Percentiles rank a stretch among this genome's conserved stretches.
These are phyloP conservation scores for Micromys minutus DNA, from an alignment of 2,113 vertebrate species.

Conservation along the genomic window DNA sequence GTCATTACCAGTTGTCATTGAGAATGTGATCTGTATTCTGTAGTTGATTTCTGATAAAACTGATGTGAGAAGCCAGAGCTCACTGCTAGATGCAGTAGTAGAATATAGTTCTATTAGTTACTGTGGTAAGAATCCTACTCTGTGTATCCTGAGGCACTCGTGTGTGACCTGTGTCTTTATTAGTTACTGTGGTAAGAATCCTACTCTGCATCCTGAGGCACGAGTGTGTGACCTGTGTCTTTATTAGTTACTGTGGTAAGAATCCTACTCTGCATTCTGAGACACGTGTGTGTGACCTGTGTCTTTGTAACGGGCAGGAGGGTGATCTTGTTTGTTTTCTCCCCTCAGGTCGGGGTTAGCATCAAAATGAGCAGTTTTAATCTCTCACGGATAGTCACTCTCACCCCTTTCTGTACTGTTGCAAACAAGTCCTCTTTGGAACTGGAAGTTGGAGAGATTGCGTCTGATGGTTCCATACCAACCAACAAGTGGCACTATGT, in stretches of 20 bases:
- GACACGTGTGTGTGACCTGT: background rate
- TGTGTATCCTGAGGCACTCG: background rate
- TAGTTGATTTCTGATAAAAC: slow-evolving; percentile 17
- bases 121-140: background rate
- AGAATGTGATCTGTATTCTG: slow-evolving; percentile 17
- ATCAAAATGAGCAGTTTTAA: slow-evolving; percentile 98
- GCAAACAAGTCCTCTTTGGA: slow-evolving; percentile 94
- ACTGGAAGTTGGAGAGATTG: slow-evolving; percentile 95
- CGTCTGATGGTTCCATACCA: slow-evolving; percentile 79
- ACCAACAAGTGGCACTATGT: slow-evolving; percentile 93
- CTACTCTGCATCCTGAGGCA: background rate
- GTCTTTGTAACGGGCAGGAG: background rate
- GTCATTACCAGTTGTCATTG: background rate
- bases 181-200: background rate
- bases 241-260: background rate
- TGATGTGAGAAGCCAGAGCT: background rate
- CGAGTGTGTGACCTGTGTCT: background rate
- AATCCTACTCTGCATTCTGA: slow-evolving; percentile 7
- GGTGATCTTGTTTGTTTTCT: slow-evolving; percentile 41
- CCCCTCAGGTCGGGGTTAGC: slow-evolving; percentile 93
- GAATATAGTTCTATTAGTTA: slow-evolving; percentile 14
- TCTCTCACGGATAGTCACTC: slow-evolving; percentile 93
- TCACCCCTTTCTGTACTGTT: slow-evolving; percentile 96
- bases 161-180: background rate
- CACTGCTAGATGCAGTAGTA: background rate